Evolutionary conservation across 2,888 invertebrate genomes (phyloP).

Genomic region (Dasypogon diadema): DNA sequence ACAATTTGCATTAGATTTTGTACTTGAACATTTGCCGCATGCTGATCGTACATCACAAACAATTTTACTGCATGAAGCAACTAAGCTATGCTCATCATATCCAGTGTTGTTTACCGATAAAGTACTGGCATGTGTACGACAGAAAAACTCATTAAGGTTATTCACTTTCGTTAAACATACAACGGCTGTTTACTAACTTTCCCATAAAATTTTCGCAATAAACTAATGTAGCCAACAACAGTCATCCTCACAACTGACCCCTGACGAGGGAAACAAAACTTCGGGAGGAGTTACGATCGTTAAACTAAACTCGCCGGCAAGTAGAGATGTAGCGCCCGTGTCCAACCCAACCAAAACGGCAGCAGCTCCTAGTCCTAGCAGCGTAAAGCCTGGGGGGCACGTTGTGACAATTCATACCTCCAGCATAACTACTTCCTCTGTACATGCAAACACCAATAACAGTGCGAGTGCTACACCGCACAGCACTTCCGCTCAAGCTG

Average conservation of each 20-base stretch:
- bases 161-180: slow-evolving; percentile 28
- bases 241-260: slow-evolving; percentile 59
- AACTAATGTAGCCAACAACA: slow-evolving; percentile 63
- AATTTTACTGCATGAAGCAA: slow-evolving; percentile 82
- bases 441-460: slow-evolving; percentile 43
- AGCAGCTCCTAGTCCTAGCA: background rate
- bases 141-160: slow-evolving; percentile 71
- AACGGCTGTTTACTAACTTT: slow-evolving; percentile 4
- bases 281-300: slow-evolving; percentile 85
- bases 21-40: slow-evolving; percentile 79
- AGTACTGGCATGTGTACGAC: slow-evolving; percentile 79
- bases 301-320: slow-evolving; percentile 74
- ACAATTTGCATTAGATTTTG: slow-evolving; percentile 84
- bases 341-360: slow-evolving; percentile 13
- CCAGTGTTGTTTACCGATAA: slow-evolving; percentile 85
- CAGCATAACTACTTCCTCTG: slow-evolving; percentile 49
- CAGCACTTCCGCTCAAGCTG: slow-evolving; percentile 35
- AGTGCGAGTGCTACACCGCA: slow-evolving; percentile 14
- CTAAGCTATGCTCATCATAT: slow-evolving; percentile 82
- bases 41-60: slow-evolving; percentile 81
- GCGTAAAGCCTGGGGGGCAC: slow-evolving; percentile 50
- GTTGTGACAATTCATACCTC: slow-evolving; percentile 57
- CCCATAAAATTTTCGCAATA: background rate
- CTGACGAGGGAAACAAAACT: slow-evolving; percentile 76
- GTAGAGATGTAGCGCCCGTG: background rate